phyloP scores from a whole-genome alignment of 2,113 vertebrate species.

The Catharus bicknelli region DNA sequence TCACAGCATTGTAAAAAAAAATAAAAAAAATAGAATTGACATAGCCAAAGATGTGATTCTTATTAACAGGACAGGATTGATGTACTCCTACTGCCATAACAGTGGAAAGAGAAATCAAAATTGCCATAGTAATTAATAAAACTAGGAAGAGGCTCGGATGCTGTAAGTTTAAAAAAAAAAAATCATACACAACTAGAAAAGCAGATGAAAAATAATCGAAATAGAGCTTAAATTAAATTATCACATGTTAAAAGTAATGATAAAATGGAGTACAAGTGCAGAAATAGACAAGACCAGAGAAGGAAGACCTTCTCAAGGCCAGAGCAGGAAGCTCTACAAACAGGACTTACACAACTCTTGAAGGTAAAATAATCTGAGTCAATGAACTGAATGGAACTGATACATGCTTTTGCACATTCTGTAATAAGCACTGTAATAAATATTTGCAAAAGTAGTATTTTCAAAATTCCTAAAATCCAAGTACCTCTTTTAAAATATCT shows the following conservation, averaged over 20 bases:
- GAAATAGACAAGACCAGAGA: background rate
- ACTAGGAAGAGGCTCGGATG: background rate
- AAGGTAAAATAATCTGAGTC: background rate
- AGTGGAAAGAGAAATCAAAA: background rate
- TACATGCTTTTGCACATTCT: background rate
- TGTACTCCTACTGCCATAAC: background rate
- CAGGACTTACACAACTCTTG: background rate
- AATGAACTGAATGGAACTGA: background rate
- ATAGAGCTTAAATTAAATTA: background rate
- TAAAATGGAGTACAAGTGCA: background rate
- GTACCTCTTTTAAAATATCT: background rate
- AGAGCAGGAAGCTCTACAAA: background rate
- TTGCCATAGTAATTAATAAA: background rate
- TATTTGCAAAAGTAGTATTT: background rate
- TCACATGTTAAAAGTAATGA: rapidly evolving
- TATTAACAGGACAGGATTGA: background rate
- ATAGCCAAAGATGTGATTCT: background rate
- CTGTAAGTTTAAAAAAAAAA: background rate
- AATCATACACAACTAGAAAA: background rate
- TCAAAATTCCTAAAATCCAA: background rate
- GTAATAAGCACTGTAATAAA: background rate
- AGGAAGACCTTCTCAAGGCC: background rate
- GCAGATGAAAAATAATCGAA: background rate
- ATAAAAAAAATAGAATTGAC: background rate
- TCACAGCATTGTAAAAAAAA: background rate